Conservation (phyloP, 2,888 invertebrate genomes). For the Noctua pronuba region DNA sequence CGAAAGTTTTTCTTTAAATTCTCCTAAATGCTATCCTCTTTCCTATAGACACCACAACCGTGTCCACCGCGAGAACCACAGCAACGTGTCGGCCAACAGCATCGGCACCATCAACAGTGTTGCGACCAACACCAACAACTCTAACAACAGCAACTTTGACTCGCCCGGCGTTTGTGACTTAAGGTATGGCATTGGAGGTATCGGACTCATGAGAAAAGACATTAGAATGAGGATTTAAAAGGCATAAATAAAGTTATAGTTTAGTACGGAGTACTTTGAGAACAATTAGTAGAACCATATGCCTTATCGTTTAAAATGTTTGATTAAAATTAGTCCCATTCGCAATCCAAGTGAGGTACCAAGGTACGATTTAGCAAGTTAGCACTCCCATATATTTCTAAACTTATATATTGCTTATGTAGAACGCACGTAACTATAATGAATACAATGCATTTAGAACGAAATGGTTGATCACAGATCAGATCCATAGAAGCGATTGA, state of each 20-base stretch:
- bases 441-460: conserved; percentile 36
- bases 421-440: conserved; percentile 29
- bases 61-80: conserved; percentile 92
- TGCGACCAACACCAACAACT: conserved; percentile 84
- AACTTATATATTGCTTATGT: conserved; percentile 26
- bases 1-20: neutral
- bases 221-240: conserved; percentile 1
- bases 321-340: conserved; percentile 24
- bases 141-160: conserved; percentile 84
- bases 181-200: conserved; percentile 74
- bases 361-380: conserved; percentile 43
- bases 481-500: conserved; percentile 60
- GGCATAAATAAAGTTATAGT: neutral
- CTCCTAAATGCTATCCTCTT: neutral
- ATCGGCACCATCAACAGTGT: conserved; percentile 88
- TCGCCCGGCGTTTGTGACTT: conserved; percentile 89
- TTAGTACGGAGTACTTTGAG: neutral
- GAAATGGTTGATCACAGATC: conserved; percentile 37
- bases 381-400: conserved; percentile 12
- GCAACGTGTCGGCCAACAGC: conserved; percentile 89
- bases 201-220: neutral
- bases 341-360: conserved; percentile 46
- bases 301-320: neutral
- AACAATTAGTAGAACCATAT: neutral
- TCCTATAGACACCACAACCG: conserved; percentile 92